These are phyloP conservation scores for Drosophila mettleri DNA, from an alignment of 2,888 invertebrate species.

Conservation along the genomic window DNA sequence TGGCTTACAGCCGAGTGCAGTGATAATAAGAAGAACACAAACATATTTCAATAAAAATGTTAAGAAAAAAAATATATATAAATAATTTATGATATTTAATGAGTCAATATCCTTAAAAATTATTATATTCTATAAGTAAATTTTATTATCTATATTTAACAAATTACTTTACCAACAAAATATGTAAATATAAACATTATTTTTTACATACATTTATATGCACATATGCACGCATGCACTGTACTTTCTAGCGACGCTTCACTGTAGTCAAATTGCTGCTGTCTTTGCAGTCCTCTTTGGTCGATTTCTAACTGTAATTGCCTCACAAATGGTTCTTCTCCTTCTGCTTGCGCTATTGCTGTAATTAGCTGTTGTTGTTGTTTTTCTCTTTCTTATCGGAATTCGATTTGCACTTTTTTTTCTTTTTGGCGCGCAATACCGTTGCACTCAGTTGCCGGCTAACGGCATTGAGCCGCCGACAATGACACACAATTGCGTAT, in stretches of 20 bases:
- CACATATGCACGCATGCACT: constrained; percentile 11
- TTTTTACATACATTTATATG: neutral
- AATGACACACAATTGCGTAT: constrained; percentile 16
- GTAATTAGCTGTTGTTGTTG: constrained; percentile 15
- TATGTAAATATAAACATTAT: neutral
- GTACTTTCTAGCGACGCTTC: constrained; percentile 7
- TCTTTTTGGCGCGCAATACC: constrained; percentile 65
- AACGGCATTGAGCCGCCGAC: constrained; percentile 28
- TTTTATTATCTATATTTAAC: too few relatives aligned
- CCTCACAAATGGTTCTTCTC: constrained; percentile 17
- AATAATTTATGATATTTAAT: neutral
- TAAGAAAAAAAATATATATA: neutral
- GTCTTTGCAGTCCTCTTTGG: constrained; percentile 20
- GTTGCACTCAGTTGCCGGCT: constrained; percentile 45
- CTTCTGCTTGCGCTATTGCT: constrained; percentile 19
- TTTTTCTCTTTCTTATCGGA: constrained; percentile 23
- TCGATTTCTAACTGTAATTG: constrained; percentile 38
- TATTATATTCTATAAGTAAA: too few relatives aligned
- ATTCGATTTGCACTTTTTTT: constrained; percentile 47
- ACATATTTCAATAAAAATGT: neutral
- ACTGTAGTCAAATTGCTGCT: constrained; percentile 30
- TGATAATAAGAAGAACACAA: neutral
- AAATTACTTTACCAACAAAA: too few relatives aligned
- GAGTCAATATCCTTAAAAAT: neutral
- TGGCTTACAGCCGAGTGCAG: constrained; percentile 12